phyloP scores from a whole-genome alignment of 92 coral and sea anemone species.

The Heteractis magnifica region DNA sequence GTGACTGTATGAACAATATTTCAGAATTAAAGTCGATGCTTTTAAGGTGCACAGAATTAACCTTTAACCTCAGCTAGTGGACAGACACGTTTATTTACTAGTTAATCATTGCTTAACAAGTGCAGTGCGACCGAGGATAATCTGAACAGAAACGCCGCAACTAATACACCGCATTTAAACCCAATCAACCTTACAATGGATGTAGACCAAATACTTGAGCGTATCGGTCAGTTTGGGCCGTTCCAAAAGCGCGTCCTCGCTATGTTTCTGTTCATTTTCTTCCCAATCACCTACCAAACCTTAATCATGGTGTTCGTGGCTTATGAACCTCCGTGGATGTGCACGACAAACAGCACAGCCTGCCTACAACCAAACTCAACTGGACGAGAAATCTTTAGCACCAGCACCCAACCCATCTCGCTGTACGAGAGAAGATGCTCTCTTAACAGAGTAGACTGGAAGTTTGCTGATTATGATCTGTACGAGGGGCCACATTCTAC shows the following conservation, averaged over 20 bases:
- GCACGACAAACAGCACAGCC: constrained; percentile 58
- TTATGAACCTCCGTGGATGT: constrained; percentile 95
- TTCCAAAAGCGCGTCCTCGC: constrained; percentile 77
- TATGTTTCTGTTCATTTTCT: constrained; percentile 74
- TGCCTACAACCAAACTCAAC: constrained; percentile 58
- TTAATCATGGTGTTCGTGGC: constrained; percentile 90
- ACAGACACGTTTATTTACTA: no score
- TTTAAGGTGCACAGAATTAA: no score
- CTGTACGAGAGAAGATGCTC: constrained; percentile 66
- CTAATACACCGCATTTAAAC: no score
- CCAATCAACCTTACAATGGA: no score
- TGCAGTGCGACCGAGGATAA: no score
- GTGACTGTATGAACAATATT: no score
- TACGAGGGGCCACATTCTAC: constrained; percentile 83
- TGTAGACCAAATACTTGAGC: no score
- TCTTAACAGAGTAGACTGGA: constrained; percentile 73
- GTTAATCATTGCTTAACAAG: no score
- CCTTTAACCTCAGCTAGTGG: no score
- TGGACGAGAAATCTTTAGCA: constrained; percentile 54
- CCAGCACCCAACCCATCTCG: constrained; percentile 51
- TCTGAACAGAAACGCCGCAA: no score
- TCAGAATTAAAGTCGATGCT: no score
- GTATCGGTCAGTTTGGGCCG: constrained; percentile 84
- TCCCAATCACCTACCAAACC: constrained; percentile 86
- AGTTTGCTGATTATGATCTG: constrained; percentile 60